Percentiles rank a stretch among this genome's conserved stretches.
Conservation (phyloP, 2,113 vertebrate genomes). For the Toxostoma redivivum region DNA sequence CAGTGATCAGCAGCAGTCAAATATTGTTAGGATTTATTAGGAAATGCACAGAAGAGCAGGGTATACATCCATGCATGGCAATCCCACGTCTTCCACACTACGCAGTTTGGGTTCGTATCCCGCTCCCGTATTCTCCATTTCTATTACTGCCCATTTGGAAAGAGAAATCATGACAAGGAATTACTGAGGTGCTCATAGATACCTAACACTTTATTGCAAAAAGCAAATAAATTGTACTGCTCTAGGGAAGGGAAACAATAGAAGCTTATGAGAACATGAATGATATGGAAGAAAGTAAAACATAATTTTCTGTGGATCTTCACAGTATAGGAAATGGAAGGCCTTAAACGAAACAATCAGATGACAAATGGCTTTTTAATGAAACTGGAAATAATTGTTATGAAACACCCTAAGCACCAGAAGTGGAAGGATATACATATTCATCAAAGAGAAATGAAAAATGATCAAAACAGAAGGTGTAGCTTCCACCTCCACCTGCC, state of each 20-base stretch:
- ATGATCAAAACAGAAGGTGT: background rate
- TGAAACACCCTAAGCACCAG: background rate
- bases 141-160: background rate
- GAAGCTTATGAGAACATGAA: background rate
- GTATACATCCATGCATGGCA: background rate
- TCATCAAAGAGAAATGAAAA: background rate
- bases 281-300: background rate
- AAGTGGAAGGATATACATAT: background rate
- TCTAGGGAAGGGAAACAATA: background rate
- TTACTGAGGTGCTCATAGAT: background rate
- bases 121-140: accelerated
- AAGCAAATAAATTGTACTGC: background rate
- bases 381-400: background rate
- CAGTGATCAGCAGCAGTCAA: background rate
- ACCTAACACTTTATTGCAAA: background rate
- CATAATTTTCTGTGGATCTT: background rate
- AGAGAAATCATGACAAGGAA: background rate
- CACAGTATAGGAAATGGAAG: background rate
- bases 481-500: background rate
- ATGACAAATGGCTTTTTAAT: background rate
- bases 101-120: background rate
- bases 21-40: background rate
- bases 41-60: background rate
- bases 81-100: background rate
- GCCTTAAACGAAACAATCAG: background rate